Base-by-base conservation (phyloP, 2,888 invertebrate genomes). In the Gordius sp. region DNA sequence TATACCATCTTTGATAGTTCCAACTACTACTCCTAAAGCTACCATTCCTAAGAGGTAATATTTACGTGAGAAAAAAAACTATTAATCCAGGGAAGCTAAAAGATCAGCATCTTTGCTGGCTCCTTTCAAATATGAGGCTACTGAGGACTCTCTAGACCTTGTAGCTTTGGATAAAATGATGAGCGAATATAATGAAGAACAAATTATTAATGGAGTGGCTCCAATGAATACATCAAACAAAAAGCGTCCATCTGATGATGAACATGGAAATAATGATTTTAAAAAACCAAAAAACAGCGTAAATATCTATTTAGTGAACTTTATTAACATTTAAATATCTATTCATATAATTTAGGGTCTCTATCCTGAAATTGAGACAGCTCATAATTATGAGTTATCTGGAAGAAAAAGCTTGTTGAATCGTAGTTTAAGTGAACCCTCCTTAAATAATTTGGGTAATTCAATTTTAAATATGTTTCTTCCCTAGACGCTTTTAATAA, bases 31-130 rank as follows among this genome's bases (percentile, higher is more conserved):
- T 47, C 47, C 47, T 18, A 47, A n/a, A 33, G 8, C 8, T 33
- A 13, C 23, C 20, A 47, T 4, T n/a, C 47, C 47, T 47, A 47
- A 47, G 20, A 47, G 23, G 47, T 47, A 47, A 4, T 47, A 13
- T 33, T 33, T 33, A 13, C 39, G 8, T 33, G n/a, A 13, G 8
- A 33, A 33, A 33, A 33, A 13, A 13, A 13, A 13, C n/a, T 13
- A 13, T 33, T 8, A 33, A 8, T n/a, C 39, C 39, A 47, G 47
- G 20, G n/a, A n/a, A 18, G 47, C 8, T n/a, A 47, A 23, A 47
- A 47, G 23, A 47, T 47, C 47, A n/a, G 47, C 47, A 47, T 47
- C 47, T 47, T 47, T 47, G 20, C 20, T 47, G 4, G 47, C 47
- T n/a, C 47, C 47, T 4, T 47, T 47, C 20, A 47, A 47, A 20